These are phyloP conservation scores for Aphelinus certus DNA, from an alignment of 1,140 invertebrate genomes.

Conservation along the genomic window DNA sequence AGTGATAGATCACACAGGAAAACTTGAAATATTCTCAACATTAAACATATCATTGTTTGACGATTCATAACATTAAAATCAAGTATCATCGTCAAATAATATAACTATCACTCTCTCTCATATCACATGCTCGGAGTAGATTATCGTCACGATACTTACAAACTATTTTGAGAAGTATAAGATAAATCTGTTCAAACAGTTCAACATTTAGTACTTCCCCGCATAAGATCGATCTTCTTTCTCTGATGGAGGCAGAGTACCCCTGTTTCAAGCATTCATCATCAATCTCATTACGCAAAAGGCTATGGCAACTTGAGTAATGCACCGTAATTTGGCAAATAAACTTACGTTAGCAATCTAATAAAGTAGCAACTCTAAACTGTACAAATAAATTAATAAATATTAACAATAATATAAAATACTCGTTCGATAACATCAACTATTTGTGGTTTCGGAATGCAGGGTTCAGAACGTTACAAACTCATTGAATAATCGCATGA, in stretches of 20 bases:
- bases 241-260: not conserved
- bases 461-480: conserved; percentile 21
- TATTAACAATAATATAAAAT: conserved; percentile 25
- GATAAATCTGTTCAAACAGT: no score
- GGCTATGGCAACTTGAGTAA: conserved; percentile 36
- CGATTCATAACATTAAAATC: conserved; percentile 15
- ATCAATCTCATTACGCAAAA: not conserved
- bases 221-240: not conserved
- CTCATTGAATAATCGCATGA: no score
- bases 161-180: conserved; percentile 26
- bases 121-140: conserved; percentile 34
- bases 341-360: conserved; percentile 23
- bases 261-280: not conserved
- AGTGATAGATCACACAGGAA: not conserved
- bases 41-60: conserved; percentile 22
- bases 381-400: conserved; percentile 39
- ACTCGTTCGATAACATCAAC: conserved; percentile 25
- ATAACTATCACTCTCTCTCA: conserved; percentile 26
- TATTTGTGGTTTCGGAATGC: conserved; percentile 29
- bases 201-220: no score
- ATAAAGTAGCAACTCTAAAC: conserved; percentile 27
- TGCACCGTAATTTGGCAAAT: conserved; percentile 28
- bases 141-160: conserved; percentile 24
- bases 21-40: conserved; percentile 15
- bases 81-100: conserved; percentile 13